phyloP scores from a whole-genome alignment of 2,113 vertebrate genomes.

The Papio anubis region DNA sequence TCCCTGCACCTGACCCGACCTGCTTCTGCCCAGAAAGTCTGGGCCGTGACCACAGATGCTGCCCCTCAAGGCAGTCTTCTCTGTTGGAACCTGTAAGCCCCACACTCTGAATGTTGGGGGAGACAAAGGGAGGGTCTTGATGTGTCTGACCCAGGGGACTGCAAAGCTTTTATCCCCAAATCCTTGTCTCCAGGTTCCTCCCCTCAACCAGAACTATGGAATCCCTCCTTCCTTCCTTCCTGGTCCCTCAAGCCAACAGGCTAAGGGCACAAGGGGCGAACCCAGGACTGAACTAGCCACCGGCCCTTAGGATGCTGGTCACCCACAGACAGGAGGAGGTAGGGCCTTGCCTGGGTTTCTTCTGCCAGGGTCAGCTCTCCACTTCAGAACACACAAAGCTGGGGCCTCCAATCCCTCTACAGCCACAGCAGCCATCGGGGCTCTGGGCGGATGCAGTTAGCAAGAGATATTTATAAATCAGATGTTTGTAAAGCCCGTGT shows the following conservation, averaged over 20 bases:
- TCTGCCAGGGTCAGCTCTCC: neutral
- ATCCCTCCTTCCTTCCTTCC: neutral
- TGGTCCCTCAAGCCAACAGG: neutral
- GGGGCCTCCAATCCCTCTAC: neutral
- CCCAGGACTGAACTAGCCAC: neutral
- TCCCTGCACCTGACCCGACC: neutral
- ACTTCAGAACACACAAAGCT: fast-evolving
- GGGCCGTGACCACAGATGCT: neutral
- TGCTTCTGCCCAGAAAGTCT: neutral
- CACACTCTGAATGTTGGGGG: neutral
- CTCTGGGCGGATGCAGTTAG: neutral
- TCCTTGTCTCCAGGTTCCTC: neutral
- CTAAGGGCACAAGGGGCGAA: neutral
- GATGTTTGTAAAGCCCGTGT: neutral
- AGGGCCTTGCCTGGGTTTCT: neutral
- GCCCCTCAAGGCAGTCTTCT: neutral
- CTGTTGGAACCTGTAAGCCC: neutral
- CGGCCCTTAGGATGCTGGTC: neutral
- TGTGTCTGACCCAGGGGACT: neutral
- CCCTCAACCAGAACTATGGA: neutral
- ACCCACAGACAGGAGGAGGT: neutral
- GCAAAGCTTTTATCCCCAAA: neutral
- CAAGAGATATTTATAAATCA: neutral
- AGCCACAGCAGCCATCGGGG: fast-evolving
- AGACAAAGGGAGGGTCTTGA: neutral